A percentile compares a stretch with the other conserved stretches of the same genome.
phyloP scores from a whole-genome alignment of 2,113 vertebrate species.

The Lagopus leucura region DNA sequence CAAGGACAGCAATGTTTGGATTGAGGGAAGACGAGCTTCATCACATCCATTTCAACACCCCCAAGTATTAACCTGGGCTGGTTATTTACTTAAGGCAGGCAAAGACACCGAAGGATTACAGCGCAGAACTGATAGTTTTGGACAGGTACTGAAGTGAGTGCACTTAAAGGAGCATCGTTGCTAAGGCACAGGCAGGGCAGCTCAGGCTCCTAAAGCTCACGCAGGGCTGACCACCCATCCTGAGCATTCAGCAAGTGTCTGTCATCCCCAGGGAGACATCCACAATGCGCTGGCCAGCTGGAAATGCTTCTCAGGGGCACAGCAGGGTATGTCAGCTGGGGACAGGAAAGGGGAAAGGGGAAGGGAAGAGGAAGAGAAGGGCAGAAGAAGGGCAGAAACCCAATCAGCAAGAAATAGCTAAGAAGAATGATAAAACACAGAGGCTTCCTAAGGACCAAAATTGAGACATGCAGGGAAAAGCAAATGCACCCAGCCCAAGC shows the following conservation, averaged over 20 bases:
- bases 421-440: too few relatives aligned
- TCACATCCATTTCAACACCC: neutral
- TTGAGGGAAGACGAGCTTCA: neutral
- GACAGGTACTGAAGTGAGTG: too few relatives aligned
- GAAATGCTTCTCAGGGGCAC: neutral
- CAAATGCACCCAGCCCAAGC: neutral
- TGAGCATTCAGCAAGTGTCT: neutral
- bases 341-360: too few relatives aligned
- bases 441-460: too few relatives aligned
- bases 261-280: neutral
- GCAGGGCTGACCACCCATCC: accelerated
- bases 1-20: neutral
- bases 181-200: too few relatives aligned
- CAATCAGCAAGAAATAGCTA: too few relatives aligned
- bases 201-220: neutral
- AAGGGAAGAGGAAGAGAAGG: too few relatives aligned
- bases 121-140: too few relatives aligned
- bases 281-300: accelerated
- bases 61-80: neutral
- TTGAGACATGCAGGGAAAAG: too few relatives aligned
- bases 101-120: neutral
- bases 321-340: accelerated
- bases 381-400: too few relatives aligned
- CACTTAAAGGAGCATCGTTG: too few relatives aligned
- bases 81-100: neutral